Evolutionary conservation across 23 tunicate species (phyloP), one percentile per base, ranked within the genome.

Genomic region (Botrylloides violaceus): DNA sequence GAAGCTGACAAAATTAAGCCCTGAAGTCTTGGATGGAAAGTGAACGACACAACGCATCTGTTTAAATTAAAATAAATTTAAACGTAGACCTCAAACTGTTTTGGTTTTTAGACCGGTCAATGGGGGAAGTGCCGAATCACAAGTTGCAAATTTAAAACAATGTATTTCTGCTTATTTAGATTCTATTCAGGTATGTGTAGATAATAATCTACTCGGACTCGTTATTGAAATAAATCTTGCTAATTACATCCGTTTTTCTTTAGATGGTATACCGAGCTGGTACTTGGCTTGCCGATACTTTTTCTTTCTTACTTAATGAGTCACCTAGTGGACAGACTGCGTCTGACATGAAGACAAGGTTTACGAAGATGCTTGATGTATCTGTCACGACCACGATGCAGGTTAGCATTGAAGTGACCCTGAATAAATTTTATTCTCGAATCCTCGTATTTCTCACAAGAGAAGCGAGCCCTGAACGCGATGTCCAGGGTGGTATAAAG

Each of bases 211-310:
- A 3, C 3, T 61, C 32, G 53, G 53, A 15, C 9, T 43, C 12
- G 53, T 7, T 43, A 7, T 9, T 43, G 53, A 43, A 43, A 7
- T 43, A n/a, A n/a, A n/a, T 43, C 15, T 43, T 43, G 53, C 9
- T 9, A 43, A 43, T 9, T 43, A 43, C 53, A 43, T 43, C 9
- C 9, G 53, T 43, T 15, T 43, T 78, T 70, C 3, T 38, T 39
- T 33, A 80, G 85, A 72, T 61, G 72, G 85, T 80, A 12, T 71
- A 78, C 75, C 77, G 76, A 72, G 66, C 85, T 71, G 85, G 85
- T 33, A 58, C 78, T 59, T 80, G 85, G 85, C 47, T 80, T 36
- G 77, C 85, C 22, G 78, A 80, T 27, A 39, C 85, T n/a, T 61
- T 80, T 12, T 61, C 77, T 72, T 34, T 58, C 18, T 36, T 80